These are phyloP conservation scores for Zosterops lateralis DNA, from an alignment of 2,113 vertebrate species.

Conservation along the genomic window DNA sequence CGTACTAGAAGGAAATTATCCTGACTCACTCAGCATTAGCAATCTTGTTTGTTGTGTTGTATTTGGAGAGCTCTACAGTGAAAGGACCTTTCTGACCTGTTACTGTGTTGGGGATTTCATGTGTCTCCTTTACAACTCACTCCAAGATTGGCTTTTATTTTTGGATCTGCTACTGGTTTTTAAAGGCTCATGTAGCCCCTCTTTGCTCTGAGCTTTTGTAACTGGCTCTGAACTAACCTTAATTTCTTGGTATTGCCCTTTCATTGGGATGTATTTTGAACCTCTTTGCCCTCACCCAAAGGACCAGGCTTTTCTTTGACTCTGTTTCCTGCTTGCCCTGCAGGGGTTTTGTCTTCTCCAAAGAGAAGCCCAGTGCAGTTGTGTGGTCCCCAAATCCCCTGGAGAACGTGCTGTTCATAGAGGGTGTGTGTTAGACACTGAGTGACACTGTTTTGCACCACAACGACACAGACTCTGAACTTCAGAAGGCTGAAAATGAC, in stretches of 20 bases:
- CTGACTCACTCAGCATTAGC: background rate
- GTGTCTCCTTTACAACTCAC: background rate
- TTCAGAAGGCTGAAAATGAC: no score
- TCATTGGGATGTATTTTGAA: rapidly evolving
- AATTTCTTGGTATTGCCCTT: background rate
- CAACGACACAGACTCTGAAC: no score
- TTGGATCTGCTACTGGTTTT: background rate
- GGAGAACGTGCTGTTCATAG: background rate
- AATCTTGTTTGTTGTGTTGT: background rate
- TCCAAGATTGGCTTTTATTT: background rate
- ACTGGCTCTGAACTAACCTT: background rate
- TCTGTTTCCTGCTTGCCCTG: background rate
- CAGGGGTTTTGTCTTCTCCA: background rate
- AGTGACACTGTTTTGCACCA: no score
- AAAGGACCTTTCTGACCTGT: background rate
- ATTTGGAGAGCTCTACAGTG: background rate
- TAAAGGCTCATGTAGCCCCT: background rate
- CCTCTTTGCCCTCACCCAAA: background rate
- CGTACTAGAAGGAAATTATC: background rate
- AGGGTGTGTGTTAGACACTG: background rate
- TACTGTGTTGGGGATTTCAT: background rate
- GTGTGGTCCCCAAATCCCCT: background rate
- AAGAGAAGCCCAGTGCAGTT: background rate
- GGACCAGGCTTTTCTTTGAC: background rate
- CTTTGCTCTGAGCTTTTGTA: background rate